These are phyloP conservation scores for Homarus gammarus DNA, from an alignment of 2,888 invertebrate genomes.

Conservation along the genomic window DNA sequence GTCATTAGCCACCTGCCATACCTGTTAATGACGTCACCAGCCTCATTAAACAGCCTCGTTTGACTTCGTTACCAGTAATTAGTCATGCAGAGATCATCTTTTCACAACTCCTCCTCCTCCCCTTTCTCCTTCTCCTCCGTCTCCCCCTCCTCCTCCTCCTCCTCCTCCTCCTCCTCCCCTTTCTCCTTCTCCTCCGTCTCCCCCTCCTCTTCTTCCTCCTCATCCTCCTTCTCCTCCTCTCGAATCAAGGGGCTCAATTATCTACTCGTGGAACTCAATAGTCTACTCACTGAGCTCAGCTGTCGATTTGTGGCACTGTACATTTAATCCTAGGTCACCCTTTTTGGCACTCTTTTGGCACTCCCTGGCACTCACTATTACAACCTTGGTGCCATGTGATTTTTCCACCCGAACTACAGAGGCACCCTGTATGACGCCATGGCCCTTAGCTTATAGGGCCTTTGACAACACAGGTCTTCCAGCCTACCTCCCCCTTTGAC, in stretches of 20 bases:
- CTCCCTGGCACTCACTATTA: neutral
- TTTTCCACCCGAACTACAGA: no score
- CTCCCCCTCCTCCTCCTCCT: neutral
- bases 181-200: neutral
- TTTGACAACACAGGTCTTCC: no score
- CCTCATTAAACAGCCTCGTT: neutral
- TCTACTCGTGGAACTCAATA: no score
- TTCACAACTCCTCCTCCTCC: neutral
- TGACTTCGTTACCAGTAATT: neutral
- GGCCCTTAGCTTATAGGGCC: no score
- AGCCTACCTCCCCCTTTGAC: no score
- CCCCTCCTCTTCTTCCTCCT: neutral
- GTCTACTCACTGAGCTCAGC: no score
- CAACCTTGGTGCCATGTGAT: no score
- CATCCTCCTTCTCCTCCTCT: neutral
- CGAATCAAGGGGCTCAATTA: no score
- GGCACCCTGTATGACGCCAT: no score
- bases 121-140: no score
- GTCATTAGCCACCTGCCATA: no score
- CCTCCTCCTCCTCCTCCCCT: neutral
- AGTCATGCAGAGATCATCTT: neutral
- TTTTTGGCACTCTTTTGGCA: neutral
- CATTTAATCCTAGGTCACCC: neutral
- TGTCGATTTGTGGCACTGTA: neutral
- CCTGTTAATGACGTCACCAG: neutral